Percentiles rank a stretch among this genome's conserved stretches.
These are phyloP conservation scores for Cossypha caffra DNA, from an alignment of 2,797 vertebrate genomes.

Conservation along the genomic window DNA sequence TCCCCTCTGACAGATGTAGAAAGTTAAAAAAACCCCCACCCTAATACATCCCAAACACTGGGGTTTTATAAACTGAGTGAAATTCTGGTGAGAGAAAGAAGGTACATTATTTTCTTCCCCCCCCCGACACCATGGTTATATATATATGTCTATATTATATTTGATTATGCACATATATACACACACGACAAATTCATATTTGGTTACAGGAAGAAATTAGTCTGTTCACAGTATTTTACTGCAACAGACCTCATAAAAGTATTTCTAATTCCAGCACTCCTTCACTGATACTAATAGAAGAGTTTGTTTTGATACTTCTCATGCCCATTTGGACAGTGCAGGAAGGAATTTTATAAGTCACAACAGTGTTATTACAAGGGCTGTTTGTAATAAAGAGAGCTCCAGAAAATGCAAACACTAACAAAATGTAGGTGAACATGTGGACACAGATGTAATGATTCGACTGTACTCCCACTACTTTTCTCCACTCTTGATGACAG, in stretches of 20 bases:
- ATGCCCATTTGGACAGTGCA: neutral
- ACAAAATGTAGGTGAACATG: neutral
- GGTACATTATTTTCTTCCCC: neutral
- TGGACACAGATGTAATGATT: neutral
- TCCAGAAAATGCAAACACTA: neutral
- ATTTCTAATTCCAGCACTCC: neutral
- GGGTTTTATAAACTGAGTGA: neutral
- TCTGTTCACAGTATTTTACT: neutral
- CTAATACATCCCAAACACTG: neutral
- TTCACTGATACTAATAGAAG: neutral
- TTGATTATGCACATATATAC: neutral
- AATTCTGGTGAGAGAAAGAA: neutral
- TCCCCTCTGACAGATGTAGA: neutral
- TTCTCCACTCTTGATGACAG: neutral
- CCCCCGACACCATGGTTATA: neutral
- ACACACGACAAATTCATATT: neutral
- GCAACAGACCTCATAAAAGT: neutral
- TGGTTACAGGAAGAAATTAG: neutral
- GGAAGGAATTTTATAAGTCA: neutral
- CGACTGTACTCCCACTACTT: neutral
- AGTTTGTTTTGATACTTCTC: neutral
- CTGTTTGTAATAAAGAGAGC: neutral
- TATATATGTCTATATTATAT: neutral
- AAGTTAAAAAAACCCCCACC: rapidly evolving
- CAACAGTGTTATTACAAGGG: neutral